Conservation (phyloP, 2,113 vertebrate genomes). For the Xerus inauris region DNA sequence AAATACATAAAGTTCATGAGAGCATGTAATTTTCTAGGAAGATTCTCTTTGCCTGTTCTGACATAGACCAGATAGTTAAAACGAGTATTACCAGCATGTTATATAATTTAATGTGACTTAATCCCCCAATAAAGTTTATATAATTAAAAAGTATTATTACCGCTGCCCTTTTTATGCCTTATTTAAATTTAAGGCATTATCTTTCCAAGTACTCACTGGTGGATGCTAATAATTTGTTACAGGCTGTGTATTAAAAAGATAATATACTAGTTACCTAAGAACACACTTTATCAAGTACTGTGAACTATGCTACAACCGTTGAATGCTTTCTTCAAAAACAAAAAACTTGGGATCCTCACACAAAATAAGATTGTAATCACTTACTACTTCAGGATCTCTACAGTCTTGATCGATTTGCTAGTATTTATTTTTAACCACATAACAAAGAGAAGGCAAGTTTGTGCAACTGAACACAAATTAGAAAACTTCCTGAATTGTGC, state of each 20-base stretch:
- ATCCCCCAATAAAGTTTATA: slow-evolving; percentile 4
- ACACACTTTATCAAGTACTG: slow-evolving; percentile 2
- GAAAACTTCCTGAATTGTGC: neutral
- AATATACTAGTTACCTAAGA: slow-evolving; percentile 17
- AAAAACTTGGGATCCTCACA: neutral
- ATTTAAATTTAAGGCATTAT: neutral
- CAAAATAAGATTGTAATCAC: slow-evolving; percentile 26
- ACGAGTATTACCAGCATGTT: neutral
- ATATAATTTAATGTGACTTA: slow-evolving; percentile 28
- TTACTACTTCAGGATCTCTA: neutral
- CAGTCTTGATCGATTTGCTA: neutral
- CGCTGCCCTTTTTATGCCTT: neutral
- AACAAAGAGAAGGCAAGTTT: slow-evolving; percentile 11
- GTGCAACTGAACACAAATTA: slow-evolving; percentile 6
- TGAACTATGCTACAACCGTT: neutral
- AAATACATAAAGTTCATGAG: neutral
- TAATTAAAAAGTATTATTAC: slow-evolving; percentile 20
- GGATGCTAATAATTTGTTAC: neutral
- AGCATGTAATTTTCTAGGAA: neutral
- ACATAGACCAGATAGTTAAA: neutral
- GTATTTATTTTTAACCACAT: slow-evolving; percentile 33
- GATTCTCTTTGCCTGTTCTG: slow-evolving; percentile 9
- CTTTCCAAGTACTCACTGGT: neutral
- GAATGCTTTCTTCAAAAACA: neutral
- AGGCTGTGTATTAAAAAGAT: neutral